Base-by-base conservation (phyloP, 1,140 invertebrate species). In the Caenorhabditis tropicalis region DNA sequence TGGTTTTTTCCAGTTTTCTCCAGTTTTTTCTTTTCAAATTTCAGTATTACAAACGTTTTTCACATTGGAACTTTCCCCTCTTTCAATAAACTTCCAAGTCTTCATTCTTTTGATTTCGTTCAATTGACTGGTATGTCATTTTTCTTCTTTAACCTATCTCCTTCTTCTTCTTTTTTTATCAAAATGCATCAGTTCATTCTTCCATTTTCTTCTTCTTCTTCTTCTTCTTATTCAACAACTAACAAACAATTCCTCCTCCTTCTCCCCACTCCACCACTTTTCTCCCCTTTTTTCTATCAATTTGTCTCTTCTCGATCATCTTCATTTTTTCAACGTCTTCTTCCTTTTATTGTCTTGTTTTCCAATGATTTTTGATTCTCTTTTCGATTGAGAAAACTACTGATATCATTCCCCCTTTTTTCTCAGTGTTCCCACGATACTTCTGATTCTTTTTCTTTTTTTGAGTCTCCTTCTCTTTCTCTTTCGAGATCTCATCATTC, bases 361-460 rank as follows among this genome's bases (percentile, higher is more conserved):
- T 58, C n/a, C 53, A 58, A 12, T 58, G 53, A 58, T 58, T 58
- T 58, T 58, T 58, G 53, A 58, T 58, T 58, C 24, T 29, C n/a
- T 7, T 5, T 58, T 1, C 19, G 7, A 51, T n/a, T 51, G 7
- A 21, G 21, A 51, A 16, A n/a, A 51, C 49, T 51, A 12, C 43
- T 46, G 43, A 46, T 46, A 46, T 46, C 43, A 51, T n/a, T 51
- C 29, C 53, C 29, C 29, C 24, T 24, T 29, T 58, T 58, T 58
- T 58, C 27, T 31, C 9, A 58, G 2, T 4, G 53, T 58, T 58
- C 53, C 27, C 53, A 58, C 53, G 53, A 29, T 58, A 29, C 53
- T 58, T 31, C 53, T 29, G 49, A 53, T 53, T 12, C 21, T 53
- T 21, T 58, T 27, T 15, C 21, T 7, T 10, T 16, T 29, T 58